A percentile compares a stretch with the other conserved stretches of the same genome.
Conservation (phyloP, 64 coral and sea anemone species). For the Exaiptasia diaphana region DNA sequence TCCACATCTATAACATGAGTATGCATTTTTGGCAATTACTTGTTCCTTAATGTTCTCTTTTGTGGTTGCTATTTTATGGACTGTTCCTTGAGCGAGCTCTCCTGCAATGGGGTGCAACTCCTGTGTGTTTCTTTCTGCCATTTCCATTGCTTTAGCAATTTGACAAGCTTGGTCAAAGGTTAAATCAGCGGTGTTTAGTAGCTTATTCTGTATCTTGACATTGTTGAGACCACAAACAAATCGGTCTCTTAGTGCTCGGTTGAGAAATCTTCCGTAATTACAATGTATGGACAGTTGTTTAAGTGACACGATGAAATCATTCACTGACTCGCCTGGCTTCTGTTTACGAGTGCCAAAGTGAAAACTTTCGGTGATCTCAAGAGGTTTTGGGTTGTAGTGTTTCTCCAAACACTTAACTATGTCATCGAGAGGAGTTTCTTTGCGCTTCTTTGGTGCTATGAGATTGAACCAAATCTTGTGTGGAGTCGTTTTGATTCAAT, state of each 20-base stretch:
- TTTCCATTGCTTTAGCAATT: constrained; percentile 56
- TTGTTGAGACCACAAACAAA: constrained; percentile 55
- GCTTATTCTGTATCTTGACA: constrained; percentile 58
- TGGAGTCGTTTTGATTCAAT: too few relatives aligned
- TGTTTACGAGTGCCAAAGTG: constrained; percentile 54
- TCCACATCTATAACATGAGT: constrained; percentile 49
- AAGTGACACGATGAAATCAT: background rate
- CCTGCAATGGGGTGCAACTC: constrained; percentile 41
- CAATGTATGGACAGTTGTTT: constrained; percentile 42
- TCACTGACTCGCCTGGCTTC: constrained; percentile 19
- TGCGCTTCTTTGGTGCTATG: constrained; percentile 43
- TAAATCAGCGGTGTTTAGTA: constrained; percentile 47
- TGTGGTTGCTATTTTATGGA: constrained; percentile 41
- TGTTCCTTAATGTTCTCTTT: constrained; percentile 48
- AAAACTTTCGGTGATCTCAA: constrained; percentile 46
- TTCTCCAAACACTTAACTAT: constrained; percentile 29
- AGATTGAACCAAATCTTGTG: too few relatives aligned
- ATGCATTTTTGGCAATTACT: too few relatives aligned
- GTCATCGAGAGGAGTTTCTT: constrained; percentile 9
- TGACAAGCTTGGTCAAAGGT: constrained; percentile 54
- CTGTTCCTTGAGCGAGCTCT: constrained; percentile 17
- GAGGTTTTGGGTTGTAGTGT: constrained; percentile 43
- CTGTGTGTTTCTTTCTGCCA: constrained; percentile 58
- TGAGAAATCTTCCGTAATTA: constrained; percentile 41
- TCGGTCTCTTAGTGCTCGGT: constrained; percentile 19